These are phyloP conservation scores for Echiichthys vipera DNA, from an alignment of 2,797 vertebrate species.

Conservation along the genomic window DNA sequence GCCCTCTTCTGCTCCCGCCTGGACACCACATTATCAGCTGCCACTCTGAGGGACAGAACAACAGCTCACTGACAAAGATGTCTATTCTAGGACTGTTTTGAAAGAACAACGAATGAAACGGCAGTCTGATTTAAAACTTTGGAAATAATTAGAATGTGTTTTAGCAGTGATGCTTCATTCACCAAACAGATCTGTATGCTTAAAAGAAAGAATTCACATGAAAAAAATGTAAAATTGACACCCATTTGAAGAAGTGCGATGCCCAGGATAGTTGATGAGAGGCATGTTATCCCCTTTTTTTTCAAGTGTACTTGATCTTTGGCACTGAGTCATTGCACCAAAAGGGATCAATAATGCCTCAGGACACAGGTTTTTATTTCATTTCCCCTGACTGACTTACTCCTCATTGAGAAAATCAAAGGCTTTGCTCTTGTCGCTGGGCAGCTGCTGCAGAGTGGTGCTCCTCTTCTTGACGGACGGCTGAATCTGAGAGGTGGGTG, in stretches of 20 bases:
- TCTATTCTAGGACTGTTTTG: too few relatives aligned
- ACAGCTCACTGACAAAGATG: background rate
- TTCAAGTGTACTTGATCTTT: background rate
- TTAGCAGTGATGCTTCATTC: too few relatives aligned
- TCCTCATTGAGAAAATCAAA: constrained; percentile 99
- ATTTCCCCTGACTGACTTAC: constrained; percentile 82
- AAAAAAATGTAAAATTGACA: background rate
- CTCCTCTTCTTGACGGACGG: constrained; percentile 97
- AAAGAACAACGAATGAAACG: background rate
- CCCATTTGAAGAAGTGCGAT: background rate
- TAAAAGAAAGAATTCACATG: too few relatives aligned
- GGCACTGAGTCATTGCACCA: background rate
- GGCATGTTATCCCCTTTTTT: background rate
- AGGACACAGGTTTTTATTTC: background rate
- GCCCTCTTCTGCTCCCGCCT: constrained; percentile 96
- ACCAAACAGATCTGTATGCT: background rate
- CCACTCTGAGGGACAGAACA: constrained; percentile 77
- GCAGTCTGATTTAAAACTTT: background rate
- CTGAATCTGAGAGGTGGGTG: constrained; percentile 94
- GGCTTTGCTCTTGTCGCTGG: constrained; percentile 96
- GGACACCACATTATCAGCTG: constrained; percentile 87
- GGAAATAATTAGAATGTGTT: background rate
- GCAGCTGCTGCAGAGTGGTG: constrained; percentile 95
- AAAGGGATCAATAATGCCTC: background rate
- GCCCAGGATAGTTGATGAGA: background rate